Conservation (phyloP, 2,113 vertebrate species). For the Furnarius figulus region DNA sequence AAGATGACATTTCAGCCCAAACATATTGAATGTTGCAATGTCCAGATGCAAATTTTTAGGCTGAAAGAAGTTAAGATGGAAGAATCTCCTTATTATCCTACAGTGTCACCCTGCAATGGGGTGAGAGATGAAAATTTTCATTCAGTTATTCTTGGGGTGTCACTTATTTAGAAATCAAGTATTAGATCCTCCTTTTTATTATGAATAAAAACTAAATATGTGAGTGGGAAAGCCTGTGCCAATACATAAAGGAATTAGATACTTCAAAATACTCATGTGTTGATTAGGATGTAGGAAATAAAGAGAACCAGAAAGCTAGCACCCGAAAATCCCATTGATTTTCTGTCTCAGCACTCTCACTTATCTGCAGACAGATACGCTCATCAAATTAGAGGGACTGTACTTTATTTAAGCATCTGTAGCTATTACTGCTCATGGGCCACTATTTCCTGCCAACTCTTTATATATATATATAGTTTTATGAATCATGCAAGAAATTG, state of each 20-base stretch:
- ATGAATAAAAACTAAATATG: not conserved
- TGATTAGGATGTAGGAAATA: not conserved
- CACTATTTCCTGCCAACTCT: not conserved
- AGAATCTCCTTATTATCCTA: not conserved
- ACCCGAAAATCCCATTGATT: not conserved
- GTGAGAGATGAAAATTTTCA: not conserved
- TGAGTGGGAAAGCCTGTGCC: not conserved
- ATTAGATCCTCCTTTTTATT: not conserved
- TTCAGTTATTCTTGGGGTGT: not conserved
- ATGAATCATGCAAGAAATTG: constrained; percentile 24
- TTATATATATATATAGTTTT: not conserved
- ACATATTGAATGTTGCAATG: not conserved
- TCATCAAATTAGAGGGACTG: not conserved
- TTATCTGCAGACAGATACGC: not conserved
- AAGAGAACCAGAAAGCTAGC: not conserved
- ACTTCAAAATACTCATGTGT: not conserved
- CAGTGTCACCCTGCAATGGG: not conserved
- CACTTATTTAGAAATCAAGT: not conserved
- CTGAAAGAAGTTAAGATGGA: not conserved
- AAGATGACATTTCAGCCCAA: not conserved
- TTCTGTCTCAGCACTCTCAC: not conserved
- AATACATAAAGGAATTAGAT: not conserved
- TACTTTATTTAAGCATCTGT: not conserved
- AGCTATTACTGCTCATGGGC: not conserved
- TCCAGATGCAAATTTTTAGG: not conserved